Conservation (phyloP, 2,113 vertebrate species). For the Onychorhynchus coronatus region DNA sequence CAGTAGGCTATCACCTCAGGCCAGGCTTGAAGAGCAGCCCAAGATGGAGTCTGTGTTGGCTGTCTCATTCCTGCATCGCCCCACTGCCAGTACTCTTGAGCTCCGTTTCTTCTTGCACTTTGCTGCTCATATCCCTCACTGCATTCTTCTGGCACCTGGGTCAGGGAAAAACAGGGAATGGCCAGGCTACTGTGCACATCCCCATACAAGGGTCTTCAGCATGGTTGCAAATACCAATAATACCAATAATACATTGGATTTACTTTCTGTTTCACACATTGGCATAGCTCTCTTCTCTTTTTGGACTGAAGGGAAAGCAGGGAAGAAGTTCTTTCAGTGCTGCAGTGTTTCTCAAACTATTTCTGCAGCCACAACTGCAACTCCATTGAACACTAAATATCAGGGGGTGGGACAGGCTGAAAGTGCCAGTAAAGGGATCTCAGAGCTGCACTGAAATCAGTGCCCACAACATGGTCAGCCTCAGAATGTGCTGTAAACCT, state of each 20-base stretch:
- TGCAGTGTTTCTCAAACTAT: neutral
- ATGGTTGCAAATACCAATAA: neutral
- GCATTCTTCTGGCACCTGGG: neutral
- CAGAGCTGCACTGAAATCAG: neutral
- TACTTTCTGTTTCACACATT: neutral
- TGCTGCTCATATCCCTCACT: neutral
- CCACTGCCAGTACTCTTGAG: neutral
- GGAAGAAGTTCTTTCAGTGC: neutral
- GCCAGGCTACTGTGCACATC: neutral
- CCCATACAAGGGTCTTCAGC: neutral
- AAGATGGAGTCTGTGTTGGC: neutral
- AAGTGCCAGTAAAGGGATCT: neutral
- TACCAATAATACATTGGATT: neutral
- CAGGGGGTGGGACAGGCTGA: neutral
- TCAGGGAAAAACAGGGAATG: neutral
- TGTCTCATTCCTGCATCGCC: neutral
- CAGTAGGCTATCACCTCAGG: neutral
- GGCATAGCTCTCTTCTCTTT: neutral
- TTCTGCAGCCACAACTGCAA: neutral
- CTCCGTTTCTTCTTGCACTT: neutral
- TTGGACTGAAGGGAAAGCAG: neutral
- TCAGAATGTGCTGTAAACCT: neutral
- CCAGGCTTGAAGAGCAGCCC: neutral
- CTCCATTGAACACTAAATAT: neutral
- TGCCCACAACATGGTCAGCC: fast-evolving